Conservation (phyloP, 2,113 vertebrate genomes). For the Leptodactylus fuscus region DNA sequence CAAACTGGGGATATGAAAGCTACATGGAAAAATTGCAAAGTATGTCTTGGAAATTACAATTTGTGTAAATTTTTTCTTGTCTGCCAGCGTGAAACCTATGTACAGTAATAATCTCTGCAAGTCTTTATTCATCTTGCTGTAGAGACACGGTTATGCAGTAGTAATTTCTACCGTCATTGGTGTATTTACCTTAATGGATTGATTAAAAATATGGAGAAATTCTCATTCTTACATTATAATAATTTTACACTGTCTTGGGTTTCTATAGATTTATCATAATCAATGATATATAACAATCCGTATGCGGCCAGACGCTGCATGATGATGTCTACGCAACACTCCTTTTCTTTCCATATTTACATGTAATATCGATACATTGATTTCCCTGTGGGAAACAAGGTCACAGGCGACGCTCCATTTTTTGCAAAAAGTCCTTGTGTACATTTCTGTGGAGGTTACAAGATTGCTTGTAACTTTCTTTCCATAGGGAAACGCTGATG, state of each 20-base stretch:
- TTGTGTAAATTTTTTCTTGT: constrained; percentile 5
- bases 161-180: neutral
- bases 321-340: no score
- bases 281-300: no score
- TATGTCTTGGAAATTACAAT: neutral
- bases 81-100: neutral
- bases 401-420: no score
- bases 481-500: no score
- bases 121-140: neutral
- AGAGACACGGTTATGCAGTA: neutral
- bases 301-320: neutral
- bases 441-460: no score
- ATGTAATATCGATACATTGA: no score
- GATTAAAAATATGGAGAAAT: neutral
- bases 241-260: neutral
- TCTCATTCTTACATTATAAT: neutral
- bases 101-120: neutral
- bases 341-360: no score
- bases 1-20: constrained; percentile 29
- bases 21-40: constrained; percentile 2
- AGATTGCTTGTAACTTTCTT: no score
- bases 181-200: no score
- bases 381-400: no score
- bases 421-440: no score
- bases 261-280: neutral